Evolutionary conservation across 1,140 invertebrate species (phyloP).

Genomic region (Melipona quadrifasciata): DNA sequence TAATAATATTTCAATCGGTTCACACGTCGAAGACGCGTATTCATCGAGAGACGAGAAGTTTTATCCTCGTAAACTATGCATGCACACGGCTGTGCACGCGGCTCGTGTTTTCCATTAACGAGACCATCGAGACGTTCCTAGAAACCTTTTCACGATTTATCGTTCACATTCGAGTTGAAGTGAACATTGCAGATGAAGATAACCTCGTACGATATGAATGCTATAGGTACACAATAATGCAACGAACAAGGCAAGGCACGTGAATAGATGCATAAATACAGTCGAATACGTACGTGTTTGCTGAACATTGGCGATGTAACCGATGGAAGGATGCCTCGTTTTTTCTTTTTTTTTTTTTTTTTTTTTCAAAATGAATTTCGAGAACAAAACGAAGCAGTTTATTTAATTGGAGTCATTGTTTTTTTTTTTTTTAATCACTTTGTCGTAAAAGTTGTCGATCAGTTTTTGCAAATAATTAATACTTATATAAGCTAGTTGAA

Average conservation of each 20-base stretch:
- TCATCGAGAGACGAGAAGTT: not conserved
- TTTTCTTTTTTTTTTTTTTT: not conserved
- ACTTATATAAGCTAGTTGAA: too few species aligned
- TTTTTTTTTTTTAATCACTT: too few species aligned
- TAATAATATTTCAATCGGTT: not conserved
- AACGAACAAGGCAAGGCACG: constrained; percentile 15
- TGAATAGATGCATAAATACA: constrained; percentile 11
- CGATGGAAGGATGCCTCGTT: not conserved
- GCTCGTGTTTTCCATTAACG: constrained; percentile 16
- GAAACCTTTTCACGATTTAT: constrained; percentile 33
- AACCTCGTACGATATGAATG: constrained; percentile 23
- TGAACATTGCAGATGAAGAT: constrained; percentile 31
- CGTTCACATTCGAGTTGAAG: constrained; percentile 28
- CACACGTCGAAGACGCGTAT: not conserved
- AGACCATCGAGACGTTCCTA: constrained; percentile 24
- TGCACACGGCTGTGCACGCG: not conserved
- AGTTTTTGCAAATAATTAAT: not conserved
- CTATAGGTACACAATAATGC: not conserved
- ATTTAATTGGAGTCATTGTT: not conserved
- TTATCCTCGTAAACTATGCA: constrained; percentile 2
- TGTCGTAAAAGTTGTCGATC: not conserved
- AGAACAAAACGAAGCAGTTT: not conserved
- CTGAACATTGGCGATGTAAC: not conserved
- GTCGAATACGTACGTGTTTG: not conserved
- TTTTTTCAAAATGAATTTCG: not conserved